Base-by-base conservation (phyloP, 2,113 vertebrate genomes). In the Casuarius casuarius region DNA sequence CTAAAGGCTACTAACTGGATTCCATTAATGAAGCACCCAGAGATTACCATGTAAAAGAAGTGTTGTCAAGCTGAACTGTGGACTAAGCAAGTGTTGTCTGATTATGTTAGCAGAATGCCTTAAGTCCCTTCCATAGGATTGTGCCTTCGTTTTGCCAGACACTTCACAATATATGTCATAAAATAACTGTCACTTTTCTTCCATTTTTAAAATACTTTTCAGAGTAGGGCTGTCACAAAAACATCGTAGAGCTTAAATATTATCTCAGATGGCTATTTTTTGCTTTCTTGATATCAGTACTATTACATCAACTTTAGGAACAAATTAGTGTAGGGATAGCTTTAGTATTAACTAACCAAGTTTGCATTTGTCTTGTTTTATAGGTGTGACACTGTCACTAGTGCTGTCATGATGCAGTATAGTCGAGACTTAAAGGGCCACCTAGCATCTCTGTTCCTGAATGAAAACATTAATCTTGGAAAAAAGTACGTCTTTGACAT, bases 401-500 rank as follows among this genome's bases (percentile, higher is more conserved):
- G 98, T 20, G 99, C 99, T 2, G 99, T 99, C 96, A 99, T 99
- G 99, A 99, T 99, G 99, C 99, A 99, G 94, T 99, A 99, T 71
- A 99, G 99, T 94, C 98, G 99, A 75, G 99, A 99, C 96, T 98
- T 99, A 91, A 99, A 99, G 94, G 99, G 99, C 52, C 99, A 99
- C 97, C 95, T 99, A 54, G 99, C 99, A 2, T 99, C 99, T 11
- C 98, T 99, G 4, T 99, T 99, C 96, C 98, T 99, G 92, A 99
- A 99, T 62, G 99, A 99, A 96, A 99, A 99, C 96, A 99, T 99
- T 89, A 99, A 99, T 97, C 98, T 99, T 74, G 99, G 99, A 79
- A 99, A 99, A 98, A 99, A 99, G 82, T 99, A 99, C 0, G 99
- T 99, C 38, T 99, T 99, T 56, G 99, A 99, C 94, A 99, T 99